Percentiles rank a stretch among this genome's conserved stretches.
These are phyloP conservation scores for Eulemur mongoz DNA, from an alignment of 2,797 vertebrate species.

Conservation along the genomic window DNA sequence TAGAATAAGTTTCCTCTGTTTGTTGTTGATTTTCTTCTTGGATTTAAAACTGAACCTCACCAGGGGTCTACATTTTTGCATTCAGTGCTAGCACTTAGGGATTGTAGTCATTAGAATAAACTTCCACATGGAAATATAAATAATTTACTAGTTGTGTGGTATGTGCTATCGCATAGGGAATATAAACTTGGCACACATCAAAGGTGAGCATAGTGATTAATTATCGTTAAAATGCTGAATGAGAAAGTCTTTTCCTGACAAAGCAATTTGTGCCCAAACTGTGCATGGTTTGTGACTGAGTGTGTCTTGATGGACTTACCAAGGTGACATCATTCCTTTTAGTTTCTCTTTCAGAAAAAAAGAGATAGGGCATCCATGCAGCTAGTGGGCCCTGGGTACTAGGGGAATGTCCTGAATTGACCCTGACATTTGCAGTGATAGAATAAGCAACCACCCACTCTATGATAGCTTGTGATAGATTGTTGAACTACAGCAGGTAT, in stretches of 20 bases:
- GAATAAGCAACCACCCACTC: fast-evolving
- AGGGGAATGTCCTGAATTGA: neutral
- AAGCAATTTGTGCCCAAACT: constrained; percentile 38
- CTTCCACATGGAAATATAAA: constrained; percentile 70
- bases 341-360: neutral
- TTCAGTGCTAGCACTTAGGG: constrained; percentile 69
- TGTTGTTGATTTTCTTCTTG: constrained; percentile 42
- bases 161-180: constrained; percentile 64
- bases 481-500: neutral
- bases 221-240: constrained; percentile 67
- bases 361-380: fast-evolving
- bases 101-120: constrained; percentile 70
- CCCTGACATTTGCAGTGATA: neutral
- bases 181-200: constrained; percentile 58
- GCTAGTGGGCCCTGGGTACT: neutral
- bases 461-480: neutral
- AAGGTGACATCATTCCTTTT: neutral
- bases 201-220: constrained; percentile 64
- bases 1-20: constrained; percentile 48
- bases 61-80: constrained; percentile 60
- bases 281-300: neutral
- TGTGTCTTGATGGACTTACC: neutral
- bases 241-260: constrained; percentile 48
- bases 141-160: constrained; percentile 71
- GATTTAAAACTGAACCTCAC: constrained; percentile 49